A percentile compares a stretch with the other conserved stretches of the same genome.
phyloP scores from a whole-genome alignment of 2,113 vertebrate genomes.

The Neodon shergylaensis region DNA sequence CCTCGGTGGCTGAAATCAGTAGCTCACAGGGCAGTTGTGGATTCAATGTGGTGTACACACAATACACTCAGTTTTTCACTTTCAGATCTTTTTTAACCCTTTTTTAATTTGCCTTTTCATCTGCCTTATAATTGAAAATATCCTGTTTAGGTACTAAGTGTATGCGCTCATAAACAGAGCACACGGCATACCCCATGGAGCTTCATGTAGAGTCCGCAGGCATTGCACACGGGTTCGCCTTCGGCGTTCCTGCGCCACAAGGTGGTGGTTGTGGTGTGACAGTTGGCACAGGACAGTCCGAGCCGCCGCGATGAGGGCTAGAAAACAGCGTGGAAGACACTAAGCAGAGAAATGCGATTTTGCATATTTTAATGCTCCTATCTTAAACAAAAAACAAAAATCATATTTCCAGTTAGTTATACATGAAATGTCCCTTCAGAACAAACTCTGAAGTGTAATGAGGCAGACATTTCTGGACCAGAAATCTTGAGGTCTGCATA shows the following conservation, averaged over 20 bases:
- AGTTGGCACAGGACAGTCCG: conserved; percentile 97
- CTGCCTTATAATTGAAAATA: not conserved
- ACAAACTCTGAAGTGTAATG: not conserved
- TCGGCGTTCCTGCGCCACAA: conserved; percentile 98
- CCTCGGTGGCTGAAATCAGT: not conserved
- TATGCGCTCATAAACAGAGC: not conserved
- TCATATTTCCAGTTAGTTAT: not conserved
- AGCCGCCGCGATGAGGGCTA: conserved; percentile 96
- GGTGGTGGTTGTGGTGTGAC: conserved; percentile 98
- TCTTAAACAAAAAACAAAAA: not conserved
- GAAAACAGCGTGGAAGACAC: conserved; percentile 50
- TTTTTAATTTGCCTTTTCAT: not conserved
- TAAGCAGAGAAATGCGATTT: not conserved
- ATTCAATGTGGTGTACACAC: not conserved
- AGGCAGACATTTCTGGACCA: not conserved
- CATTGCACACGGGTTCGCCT: conserved; percentile 98
- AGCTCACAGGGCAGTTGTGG: not conserved
- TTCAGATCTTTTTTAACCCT: not conserved
- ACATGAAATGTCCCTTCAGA: not conserved
- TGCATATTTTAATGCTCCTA: not conserved
- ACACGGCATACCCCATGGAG: conserved; percentile 92
- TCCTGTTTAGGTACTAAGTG: not conserved
- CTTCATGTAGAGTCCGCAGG: conserved; percentile 98
- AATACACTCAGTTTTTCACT: not conserved
- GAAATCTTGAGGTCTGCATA: not conserved